phyloP scores from a whole-genome alignment of 2,888 invertebrate genomes.

The Synanthedon vespiformis region DNA sequence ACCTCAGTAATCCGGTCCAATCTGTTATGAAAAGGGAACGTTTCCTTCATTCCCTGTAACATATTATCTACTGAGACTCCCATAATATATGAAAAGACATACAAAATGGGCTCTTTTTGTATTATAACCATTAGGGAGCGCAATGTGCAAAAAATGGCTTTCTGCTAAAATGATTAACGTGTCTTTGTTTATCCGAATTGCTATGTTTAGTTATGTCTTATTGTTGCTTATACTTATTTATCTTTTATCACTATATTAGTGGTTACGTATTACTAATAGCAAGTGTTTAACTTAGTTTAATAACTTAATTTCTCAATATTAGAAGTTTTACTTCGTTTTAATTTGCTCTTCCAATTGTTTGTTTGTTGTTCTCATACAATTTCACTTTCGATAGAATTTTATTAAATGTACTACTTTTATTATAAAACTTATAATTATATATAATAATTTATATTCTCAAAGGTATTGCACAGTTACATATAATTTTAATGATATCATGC shows the following conservation, averaged over 20 bases:
- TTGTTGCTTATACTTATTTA: not conserved
- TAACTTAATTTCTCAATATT: too few relatives aligned
- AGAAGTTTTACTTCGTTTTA: too few relatives aligned
- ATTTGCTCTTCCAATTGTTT: too few relatives aligned
- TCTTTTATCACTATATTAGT: not conserved
- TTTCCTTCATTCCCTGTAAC: conserved; percentile 23
- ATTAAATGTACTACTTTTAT: too few relatives aligned
- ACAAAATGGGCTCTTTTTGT: conserved; percentile 9
- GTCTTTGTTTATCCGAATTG: not conserved
- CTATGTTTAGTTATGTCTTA: not conserved
- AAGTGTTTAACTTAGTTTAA: too few relatives aligned
- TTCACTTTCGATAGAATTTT: too few relatives aligned
- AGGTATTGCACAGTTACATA: too few relatives aligned
- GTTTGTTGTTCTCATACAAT: too few relatives aligned
- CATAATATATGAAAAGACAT: conserved; percentile 22
- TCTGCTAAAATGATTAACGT: conserved; percentile 5
- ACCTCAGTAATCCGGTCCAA: conserved; percentile 32
- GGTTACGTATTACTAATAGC: not conserved
- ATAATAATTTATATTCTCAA: too few relatives aligned
- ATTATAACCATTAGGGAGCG: conserved; percentile 6
- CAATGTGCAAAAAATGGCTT: conserved; percentile 9
- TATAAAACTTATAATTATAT: too few relatives aligned
- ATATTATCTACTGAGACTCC: conserved; percentile 27
- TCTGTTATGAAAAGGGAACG: conserved; percentile 36
- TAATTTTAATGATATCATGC: too few relatives aligned